phyloP scores from a whole-genome alignment of 2,797 vertebrate species.

The Monodelphis domestica region DNA sequence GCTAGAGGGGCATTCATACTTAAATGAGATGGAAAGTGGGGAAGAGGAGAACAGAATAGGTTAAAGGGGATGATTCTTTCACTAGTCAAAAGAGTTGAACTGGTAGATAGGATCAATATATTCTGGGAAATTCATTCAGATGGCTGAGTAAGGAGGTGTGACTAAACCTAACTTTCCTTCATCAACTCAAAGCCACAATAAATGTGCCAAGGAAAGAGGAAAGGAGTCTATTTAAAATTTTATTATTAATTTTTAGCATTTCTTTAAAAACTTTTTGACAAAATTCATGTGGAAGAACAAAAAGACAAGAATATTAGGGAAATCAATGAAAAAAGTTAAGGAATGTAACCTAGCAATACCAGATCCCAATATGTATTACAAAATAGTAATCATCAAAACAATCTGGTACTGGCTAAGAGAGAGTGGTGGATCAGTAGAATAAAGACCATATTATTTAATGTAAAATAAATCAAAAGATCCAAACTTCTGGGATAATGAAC shows the following conservation, averaged over 20 bases:
- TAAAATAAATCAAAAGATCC: too few relatives aligned
- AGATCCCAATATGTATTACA: too few relatives aligned
- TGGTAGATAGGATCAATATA: too few relatives aligned
- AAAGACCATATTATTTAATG: too few relatives aligned
- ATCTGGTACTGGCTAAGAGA: too few relatives aligned
- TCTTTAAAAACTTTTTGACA: not conserved
- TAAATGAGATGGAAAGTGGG: not conserved
- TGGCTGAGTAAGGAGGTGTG: not conserved
- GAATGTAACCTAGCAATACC: too few relatives aligned
- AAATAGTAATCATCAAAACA: too few relatives aligned
- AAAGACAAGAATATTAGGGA: too few relatives aligned
- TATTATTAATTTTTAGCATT: not conserved
- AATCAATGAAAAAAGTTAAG: too few relatives aligned
- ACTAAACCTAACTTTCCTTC: not conserved
- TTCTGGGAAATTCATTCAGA: not conserved
- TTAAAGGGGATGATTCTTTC: not conserved
- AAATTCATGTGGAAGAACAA: too few relatives aligned
- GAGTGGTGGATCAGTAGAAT: too few relatives aligned
- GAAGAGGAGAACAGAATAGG: not conserved
- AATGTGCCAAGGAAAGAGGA: not conserved
- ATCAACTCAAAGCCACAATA: not conserved
- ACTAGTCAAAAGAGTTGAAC: not conserved
- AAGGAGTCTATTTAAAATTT: not conserved
- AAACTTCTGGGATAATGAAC: too few relatives aligned
- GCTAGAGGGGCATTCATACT: not conserved